Evolutionary conservation across 2,888 invertebrate genomes (phyloP), one percentile per base, ranked within the genome.

Genomic region (Caenorhabditis parvicauda): DNA sequence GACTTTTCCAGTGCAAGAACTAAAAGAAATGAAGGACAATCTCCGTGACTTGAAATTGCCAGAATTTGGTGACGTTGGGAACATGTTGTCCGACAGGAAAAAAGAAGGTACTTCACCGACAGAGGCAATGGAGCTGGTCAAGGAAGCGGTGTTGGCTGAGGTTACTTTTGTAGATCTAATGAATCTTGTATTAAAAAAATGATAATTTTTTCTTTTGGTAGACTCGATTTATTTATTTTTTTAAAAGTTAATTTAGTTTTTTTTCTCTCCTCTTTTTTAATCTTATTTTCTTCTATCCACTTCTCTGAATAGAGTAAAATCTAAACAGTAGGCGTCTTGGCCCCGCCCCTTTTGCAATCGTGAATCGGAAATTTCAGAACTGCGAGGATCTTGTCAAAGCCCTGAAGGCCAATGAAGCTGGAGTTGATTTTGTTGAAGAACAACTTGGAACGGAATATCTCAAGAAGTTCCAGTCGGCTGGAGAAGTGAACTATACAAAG

Each of bases 31-130:
- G 65, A 68, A 66, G 41, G 64, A 62, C 21, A 64, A 70, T 27
- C 62, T 75, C 49, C 70, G 71, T 51, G 71, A 73, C 59, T 67
- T 65, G 45, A 63, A 67, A 32, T 47, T 74, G 24, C 74, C 72
- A 12, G 72, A 72, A 39, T 72, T 73, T 39, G 68, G 71, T 21
- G 70, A 67, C 22, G 64, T 73, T 14, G 70, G 68, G 32, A 66
- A 54, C 27, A 54, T 69, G 45, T 51, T 69, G 3, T 60, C 59
- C 17, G 67, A 89, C 82, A 86, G 89, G 45, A 86, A 87, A 79
- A 86, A 85, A 19, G 86, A 89, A 69, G 87, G 87, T 64, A 86
- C 85, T 79, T 88, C 88, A 14, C 56, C 58, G 9, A 85, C 51
- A 9, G 24, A 55, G 3, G 65, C 66, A 0, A 53, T 74, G 44